Evolutionary conservation across 1,140 invertebrate genomes (phyloP), one percentile per base, ranked within the genome.

Genomic region (Anagrus nilaparvatae): DNA sequence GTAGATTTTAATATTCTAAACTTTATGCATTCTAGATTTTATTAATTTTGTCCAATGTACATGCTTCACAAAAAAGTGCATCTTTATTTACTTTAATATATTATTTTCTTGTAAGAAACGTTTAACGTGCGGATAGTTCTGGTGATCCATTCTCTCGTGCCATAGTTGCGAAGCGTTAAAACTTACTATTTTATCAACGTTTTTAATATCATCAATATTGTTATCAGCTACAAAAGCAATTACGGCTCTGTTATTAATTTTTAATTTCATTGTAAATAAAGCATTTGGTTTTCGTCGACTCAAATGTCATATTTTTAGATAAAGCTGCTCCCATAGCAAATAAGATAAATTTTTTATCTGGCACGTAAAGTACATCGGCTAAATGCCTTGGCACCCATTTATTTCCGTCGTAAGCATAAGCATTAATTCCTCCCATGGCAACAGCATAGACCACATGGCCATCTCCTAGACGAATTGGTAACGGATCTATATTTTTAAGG

Each of bases 271-370:
- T 36, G 8, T 39, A 39, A 20, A 27, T 35, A 41, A 14, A 4
- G 16, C 30, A 25, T 27, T 33, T 17, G 5, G 12, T 20, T 20
- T 42, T 42, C 27, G 27, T 20, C 4, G 40, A 42, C 18, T 19
- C n/a, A 14, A 27, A 34, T 20, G 5, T 13, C 40, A 42, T 42
- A 21, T 21, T 9, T 18, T 30, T 43, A n/a, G n/a, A n/a, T n/a
- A n/a, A 29, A 1, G 45, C 57, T 23, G 51, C 14, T 18, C 55
- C 59, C 8, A 60, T 47, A 17, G 67, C 67, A 34, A 70, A 65
- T 20, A 70, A 41, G 45, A 69, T 69, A 18, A 28, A 59, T 40
- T 60, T 53, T 17, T 69, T 33, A 28, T 66, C 51, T 0, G 66
- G 62, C n/a, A 65, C 57, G 50, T 43, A 64, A 32, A 66, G 40